Evolutionary conservation across 2,113 vertebrate genomes (phyloP), one percentile per base, ranked within the genome.

Genomic region (Thymallus thymallus): DNA sequence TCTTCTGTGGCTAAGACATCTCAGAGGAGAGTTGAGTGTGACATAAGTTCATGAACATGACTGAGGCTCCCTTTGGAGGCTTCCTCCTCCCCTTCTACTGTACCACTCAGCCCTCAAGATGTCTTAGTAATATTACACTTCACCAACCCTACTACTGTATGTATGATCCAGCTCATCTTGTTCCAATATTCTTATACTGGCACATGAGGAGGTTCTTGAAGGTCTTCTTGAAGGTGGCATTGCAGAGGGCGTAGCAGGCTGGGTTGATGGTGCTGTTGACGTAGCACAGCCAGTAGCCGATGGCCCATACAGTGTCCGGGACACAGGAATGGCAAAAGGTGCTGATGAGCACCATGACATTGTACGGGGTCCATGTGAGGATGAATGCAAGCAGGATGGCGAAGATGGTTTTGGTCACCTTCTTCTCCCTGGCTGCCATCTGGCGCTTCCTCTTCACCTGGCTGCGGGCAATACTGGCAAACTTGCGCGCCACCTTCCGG

Each of bases 251-350:
- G 0, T 99, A 99, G 88, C 97, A 99, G 72, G 97, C 97, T 0
- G 98, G 98, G 88, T 99, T 99, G 89, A 99, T 96, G 76, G 98
- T 99, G 76, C 97, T 98, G 92, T 99, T 99, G 89, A 99, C 97
- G 0, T 99, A 99, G 83, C 98, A 99, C 74, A 99, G 94, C 98
- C 98, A 99, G 90, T 99, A 99, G 79, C 98, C 96, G 0, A 99
- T 98, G 56, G 90, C 96, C 98, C 98, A 99, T 68, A 97, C 95
- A 0, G 96, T 98, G 48, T 99, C 97, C 0, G 98, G 97, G 4
- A 99, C 92, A 0, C 98, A 99, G 60, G 94, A 95, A 61, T 94
- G 92, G 64, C 98, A 99, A 90, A 99, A 99, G 72, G 97, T 99
- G 74, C 95, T 97, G 82, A 99, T 98, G 86, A 99, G 90, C 78